These are phyloP conservation scores for Ictalurus punctatus DNA, from an alignment of 2,113 vertebrate genomes.

Conservation along the genomic window DNA sequence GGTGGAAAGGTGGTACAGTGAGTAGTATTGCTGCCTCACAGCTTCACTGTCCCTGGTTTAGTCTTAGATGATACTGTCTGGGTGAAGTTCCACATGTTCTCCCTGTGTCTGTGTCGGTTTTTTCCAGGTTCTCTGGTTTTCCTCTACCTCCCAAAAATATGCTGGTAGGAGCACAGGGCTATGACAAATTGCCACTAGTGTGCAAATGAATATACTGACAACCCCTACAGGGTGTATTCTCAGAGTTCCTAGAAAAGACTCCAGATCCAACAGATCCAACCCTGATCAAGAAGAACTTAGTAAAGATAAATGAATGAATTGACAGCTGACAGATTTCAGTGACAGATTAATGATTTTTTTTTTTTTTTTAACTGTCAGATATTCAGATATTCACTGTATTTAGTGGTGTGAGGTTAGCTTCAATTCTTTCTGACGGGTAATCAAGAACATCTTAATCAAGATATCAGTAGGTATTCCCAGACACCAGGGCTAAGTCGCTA, in stretches of 20 bases:
- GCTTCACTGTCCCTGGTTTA: background rate
- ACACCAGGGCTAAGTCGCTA: background rate
- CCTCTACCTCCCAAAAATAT: background rate
- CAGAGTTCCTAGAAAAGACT: background rate
- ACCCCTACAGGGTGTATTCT: background rate
- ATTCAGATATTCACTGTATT: background rate
- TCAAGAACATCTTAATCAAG: constrained; percentile 15
- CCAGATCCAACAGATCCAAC: background rate
- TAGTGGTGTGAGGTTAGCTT: background rate
- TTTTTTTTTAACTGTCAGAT: too few relatives aligned
- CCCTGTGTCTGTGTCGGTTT: background rate
- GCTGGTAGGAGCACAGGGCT: background rate
- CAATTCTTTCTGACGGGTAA: background rate
- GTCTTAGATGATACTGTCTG: background rate
- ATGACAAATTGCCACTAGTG: background rate
- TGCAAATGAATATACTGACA: background rate
- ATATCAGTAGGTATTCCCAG: background rate
- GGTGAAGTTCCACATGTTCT: background rate
- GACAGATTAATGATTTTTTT: background rate
- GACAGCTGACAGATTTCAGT: background rate
- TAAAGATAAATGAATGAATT: background rate
- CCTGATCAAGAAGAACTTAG: background rate
- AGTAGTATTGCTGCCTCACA: background rate
- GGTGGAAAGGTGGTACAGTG: too few relatives aligned
- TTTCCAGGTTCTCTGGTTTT: background rate